Evolutionary conservation across 2,888 invertebrate species (phyloP), one percentile per base, ranked within the genome.

Genomic region (Rhingia rostrata): DNA sequence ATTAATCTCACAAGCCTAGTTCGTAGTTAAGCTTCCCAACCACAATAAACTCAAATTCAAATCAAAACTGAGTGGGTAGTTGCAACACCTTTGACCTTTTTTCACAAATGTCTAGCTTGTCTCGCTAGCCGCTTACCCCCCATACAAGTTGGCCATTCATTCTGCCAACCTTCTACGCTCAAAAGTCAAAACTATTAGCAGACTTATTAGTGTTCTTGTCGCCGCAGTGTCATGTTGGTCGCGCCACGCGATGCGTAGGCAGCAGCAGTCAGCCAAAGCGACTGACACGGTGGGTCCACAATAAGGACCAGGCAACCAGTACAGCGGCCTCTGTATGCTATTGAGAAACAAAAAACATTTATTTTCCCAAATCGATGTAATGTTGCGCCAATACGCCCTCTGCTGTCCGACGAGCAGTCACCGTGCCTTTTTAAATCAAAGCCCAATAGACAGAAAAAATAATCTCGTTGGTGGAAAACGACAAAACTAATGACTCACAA

Each of bases 111-210:
- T 43, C 60, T 75, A 41, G 43, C 39, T 22, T 22, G 22, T 22
- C 22, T 22, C 22, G 5, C 43, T 39, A 37, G 64, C 33, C 58
- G 37, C 33, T 12, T 12, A 22, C 32, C 14, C 30, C 63, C 39
- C 41, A n/a, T 33, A 69, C 47, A 60, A 75, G 32, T 45, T 32
- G 41, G 35, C 74, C 32, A 32, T 49, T 78, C 37, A 58, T 53
- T 58, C 56, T 41, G 22, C 58, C 47, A 64, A 43, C 74, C 79
- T 64, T 66, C 51, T 64, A 60, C 53, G 69, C 58, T 58, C 64
- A 84, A 84, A 84, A 84, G 83, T 79, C 83, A 79, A 79, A 84
- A 69, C 83, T 84, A 84, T 84, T 84, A 84, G 83, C 67, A 14
- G 79, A 63, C 82, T 72, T 83, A 83, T 83, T 83, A 83, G 82